Evolutionary conservation across 2,888 invertebrate species (phyloP).

Genomic region (Labia minor): DNA sequence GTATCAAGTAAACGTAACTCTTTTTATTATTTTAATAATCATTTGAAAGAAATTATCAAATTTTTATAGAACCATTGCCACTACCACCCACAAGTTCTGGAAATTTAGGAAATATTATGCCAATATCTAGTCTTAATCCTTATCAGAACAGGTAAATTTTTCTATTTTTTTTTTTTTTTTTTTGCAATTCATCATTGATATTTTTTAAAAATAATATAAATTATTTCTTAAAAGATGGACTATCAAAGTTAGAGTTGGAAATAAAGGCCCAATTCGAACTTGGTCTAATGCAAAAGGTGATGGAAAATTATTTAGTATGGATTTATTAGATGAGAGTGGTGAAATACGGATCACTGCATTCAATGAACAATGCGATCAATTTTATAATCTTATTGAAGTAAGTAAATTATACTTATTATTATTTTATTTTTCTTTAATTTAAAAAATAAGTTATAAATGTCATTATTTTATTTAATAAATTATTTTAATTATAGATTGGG

Average conservation of each 20-base stretch:
- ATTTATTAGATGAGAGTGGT: slow-evolving; percentile 85
- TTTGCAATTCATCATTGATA: background rate
- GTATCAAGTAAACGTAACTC: background rate
- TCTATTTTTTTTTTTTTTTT: slow-evolving; percentile 20
- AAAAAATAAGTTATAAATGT: background rate
- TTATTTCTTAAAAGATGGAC: slow-evolving; percentile 64
- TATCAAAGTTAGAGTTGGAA: slow-evolving; percentile 77
- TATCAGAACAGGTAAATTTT: slow-evolving; percentile 82
- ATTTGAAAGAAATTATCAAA: no score
- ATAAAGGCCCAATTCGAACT: slow-evolving; percentile 65
- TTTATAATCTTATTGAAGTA: slow-evolving; percentile 78
- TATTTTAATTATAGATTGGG: slow-evolving; percentile 45
- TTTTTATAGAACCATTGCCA: no score
- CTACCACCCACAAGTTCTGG: background rate
- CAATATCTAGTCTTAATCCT: slow-evolving; percentile 78
- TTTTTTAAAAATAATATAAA: background rate
- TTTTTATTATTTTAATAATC: background rate
- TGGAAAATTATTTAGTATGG: slow-evolving; percentile 86
- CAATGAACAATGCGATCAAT: slow-evolving; percentile 76
- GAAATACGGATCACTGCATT: slow-evolving; percentile 90
- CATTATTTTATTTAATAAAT: background rate
- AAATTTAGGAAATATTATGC: background rate
- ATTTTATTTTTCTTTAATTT: no score
- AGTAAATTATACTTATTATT: slow-evolving; percentile 16
- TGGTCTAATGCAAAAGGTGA: slow-evolving; percentile 91